Conservation (phyloP, 2,797 vertebrate species). For the Syngnathus rostellatus region DNA sequence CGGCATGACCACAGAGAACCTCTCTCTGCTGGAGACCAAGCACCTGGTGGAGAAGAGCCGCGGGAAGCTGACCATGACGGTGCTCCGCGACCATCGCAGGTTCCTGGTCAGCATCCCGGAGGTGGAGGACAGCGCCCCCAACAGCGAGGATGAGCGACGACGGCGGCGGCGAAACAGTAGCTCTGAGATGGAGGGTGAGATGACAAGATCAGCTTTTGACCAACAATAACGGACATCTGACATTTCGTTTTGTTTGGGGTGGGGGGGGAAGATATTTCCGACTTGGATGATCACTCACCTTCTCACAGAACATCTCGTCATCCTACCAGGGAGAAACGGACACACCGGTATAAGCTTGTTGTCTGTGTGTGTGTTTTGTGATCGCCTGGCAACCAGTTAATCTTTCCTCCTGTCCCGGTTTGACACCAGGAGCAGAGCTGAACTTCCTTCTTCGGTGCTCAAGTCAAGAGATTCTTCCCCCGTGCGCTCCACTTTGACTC, state of each 20-base stretch:
- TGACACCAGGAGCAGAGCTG: conserved; percentile 54
- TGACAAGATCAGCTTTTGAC: not conserved
- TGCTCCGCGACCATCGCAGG: conserved; percentile 80
- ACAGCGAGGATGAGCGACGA: conserved; percentile 64
- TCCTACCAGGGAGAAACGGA: conserved; percentile 57
- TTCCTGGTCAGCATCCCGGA: conserved; percentile 90
- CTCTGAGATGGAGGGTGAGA: conserved; percentile 81
- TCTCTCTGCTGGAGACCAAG: conserved; percentile 89
- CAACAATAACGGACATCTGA: not conserved
- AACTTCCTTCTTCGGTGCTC: conserved; percentile 37
- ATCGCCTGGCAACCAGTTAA: not conserved
- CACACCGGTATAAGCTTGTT: conserved; percentile 57
- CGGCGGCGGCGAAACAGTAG: conserved; percentile 56
- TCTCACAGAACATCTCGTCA: conserved; percentile 49
- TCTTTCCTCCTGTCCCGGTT: not conserved
- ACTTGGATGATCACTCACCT: conserved; percentile 70
- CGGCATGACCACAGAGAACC: conserved; percentile 84
- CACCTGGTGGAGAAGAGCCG: conserved; percentile 84
- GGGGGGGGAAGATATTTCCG: conserved; percentile 79
- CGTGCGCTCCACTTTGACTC: conserved; percentile 53
- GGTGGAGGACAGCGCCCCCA: conserved; percentile 72
- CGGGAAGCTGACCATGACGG: conserved; percentile 80
- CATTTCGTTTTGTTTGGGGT: not conserved
- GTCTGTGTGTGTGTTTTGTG: not conserved
- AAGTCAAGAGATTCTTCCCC: conserved; percentile 66